Conservation (phyloP, 2,797 vertebrate genomes). For the Diceros bicornis region DNA sequence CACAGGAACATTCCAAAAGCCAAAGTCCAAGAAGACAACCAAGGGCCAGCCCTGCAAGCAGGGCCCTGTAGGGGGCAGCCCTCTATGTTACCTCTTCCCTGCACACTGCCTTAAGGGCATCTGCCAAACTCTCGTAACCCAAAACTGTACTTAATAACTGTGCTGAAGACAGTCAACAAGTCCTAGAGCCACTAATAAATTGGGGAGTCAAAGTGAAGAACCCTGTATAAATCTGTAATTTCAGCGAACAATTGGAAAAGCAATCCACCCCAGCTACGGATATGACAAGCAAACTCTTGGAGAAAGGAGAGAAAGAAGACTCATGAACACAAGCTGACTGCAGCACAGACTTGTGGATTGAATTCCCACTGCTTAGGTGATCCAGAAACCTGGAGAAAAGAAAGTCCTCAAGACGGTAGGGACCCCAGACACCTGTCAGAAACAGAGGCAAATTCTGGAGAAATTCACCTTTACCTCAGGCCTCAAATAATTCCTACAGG, state of each 20-base stretch:
- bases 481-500: neutral
- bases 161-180: neutral
- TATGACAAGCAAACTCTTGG: neutral
- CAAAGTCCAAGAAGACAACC: neutral
- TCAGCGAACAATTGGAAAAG: neutral
- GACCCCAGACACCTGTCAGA: neutral
- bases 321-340: neutral
- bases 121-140: neutral
- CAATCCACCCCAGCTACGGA: neutral
- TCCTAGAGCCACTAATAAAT: neutral
- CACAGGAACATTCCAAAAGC: neutral
- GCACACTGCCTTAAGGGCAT: neutral
- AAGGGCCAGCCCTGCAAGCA: no score
- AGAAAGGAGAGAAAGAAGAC: neutral
- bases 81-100: neutral
- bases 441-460: neutral
- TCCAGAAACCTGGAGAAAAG: neutral
- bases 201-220: neutral
- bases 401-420: neutral
- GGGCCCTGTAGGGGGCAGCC: neutral
- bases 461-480: neutral
- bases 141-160: neutral
- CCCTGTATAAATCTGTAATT: neutral
- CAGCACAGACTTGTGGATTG: neutral
- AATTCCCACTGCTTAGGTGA: neutral